Conservation (phyloP, 2,113 vertebrate genomes). For the Hiodon tergisus region DNA sequence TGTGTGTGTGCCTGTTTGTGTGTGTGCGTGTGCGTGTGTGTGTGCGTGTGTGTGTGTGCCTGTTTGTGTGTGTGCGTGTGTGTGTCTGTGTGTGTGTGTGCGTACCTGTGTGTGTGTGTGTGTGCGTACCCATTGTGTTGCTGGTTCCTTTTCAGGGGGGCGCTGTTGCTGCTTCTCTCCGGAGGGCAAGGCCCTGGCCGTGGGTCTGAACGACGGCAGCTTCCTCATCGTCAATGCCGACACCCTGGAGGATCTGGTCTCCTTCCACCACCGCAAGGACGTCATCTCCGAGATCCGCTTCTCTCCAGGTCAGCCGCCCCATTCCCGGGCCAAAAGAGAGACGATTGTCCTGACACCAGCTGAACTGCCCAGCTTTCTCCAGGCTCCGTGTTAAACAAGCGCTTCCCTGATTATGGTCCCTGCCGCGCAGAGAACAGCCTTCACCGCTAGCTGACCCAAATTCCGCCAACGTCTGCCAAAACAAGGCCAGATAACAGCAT, state of each 20-base stretch:
- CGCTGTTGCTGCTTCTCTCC: slow-evolving; percentile 98
- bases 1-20: too few species aligned
- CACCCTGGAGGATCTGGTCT: slow-evolving; percentile 93
- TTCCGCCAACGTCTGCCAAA: slow-evolving; percentile 42
- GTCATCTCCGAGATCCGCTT: slow-evolving; percentile 95
- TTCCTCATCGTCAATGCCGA: slow-evolving; percentile 96
- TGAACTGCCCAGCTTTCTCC: neutral
- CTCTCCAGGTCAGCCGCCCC: slow-evolving; percentile 78
- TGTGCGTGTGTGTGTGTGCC: too few species aligned
- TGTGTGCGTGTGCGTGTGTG: too few species aligned
- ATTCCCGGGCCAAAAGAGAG: slow-evolving; percentile 3
- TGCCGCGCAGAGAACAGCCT: slow-evolving; percentile 28
- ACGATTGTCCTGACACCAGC: neutral
- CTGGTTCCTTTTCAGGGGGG: slow-evolving; percentile 65
- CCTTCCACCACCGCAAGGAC: slow-evolving; percentile 96
- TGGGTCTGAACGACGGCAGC: slow-evolving; percentile 92
- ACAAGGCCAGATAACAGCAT: slow-evolving; percentile 45
- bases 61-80: too few species aligned
- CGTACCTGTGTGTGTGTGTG: neutral
- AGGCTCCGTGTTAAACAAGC: neutral
- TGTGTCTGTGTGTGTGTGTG: neutral
- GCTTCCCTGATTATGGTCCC: neutral
- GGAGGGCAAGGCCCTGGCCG: slow-evolving; percentile 90
- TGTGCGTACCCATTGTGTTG: neutral
- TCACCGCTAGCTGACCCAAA: slow-evolving; percentile 50